Percentiles rank a stretch among this genome's conserved stretches.
phyloP scores from a whole-genome alignment of 2,113 vertebrate genomes.

The Tympanuchus pallidicinctus region DNA sequence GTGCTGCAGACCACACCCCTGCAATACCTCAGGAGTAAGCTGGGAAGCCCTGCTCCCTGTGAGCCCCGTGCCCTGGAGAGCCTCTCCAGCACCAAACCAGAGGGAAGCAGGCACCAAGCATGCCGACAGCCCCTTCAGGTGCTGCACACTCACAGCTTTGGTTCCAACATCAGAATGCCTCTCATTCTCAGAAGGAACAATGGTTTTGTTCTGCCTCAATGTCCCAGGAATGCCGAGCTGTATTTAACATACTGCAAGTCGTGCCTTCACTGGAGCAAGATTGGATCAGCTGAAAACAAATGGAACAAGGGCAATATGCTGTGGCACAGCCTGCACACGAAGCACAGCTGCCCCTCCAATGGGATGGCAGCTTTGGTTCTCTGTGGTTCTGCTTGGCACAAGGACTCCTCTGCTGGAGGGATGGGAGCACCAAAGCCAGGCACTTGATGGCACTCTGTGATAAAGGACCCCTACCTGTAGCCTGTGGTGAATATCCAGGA shows the following conservation, averaged over 20 bases:
- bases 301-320: background rate
- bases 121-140: background rate
- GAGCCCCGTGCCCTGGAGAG: background rate
- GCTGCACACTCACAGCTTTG: background rate
- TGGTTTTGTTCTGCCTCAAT: background rate
- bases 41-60: accelerated
- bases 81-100: background rate
- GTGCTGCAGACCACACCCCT: background rate
- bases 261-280: background rate
- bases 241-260: background rate
- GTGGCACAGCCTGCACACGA: background rate
- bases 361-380: accelerated
- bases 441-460: background rate
- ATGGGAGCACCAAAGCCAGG: background rate
- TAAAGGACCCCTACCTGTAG: background rate
- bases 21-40: background rate
- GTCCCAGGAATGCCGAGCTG: background rate
- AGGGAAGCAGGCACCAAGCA: background rate
- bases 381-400: background rate
- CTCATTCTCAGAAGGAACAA: background rate
- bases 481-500: background rate
- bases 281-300: accelerated
- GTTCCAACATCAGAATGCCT: background rate
- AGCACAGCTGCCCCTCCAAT: background rate
- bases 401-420: background rate